A percentile compares a stretch with the other conserved stretches of the same genome.
These are phyloP conservation scores for Paracentrotus lividus DNA, from an alignment of 53 echinoderm and acorn worm species.

Conservation along the genomic window DNA sequence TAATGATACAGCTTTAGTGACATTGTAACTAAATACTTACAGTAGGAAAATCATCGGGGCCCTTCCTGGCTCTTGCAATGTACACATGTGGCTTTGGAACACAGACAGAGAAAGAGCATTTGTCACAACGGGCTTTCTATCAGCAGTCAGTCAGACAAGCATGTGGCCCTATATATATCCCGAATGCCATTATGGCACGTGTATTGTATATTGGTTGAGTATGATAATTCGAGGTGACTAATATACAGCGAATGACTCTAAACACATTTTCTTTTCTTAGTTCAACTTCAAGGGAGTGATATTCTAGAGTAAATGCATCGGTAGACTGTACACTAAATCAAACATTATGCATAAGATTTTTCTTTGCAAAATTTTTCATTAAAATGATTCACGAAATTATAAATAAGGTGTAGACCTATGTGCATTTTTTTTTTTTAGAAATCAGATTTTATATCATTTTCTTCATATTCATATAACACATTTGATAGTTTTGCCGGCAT, in stretches of 20 bases:
- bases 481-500: too few species aligned
- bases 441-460: too few species aligned
- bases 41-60: slow-evolving; percentile 53
- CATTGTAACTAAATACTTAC: slow-evolving; percentile 73
- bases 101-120: slow-evolving; percentile 44
- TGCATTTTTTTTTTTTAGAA: too few species aligned
- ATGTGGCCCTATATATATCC: slow-evolving; percentile 39
- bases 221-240: slow-evolving; percentile 50
- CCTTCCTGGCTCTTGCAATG: slow-evolving; percentile 43
- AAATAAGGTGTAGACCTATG: too few species aligned
- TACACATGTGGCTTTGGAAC: slow-evolving; percentile 55
- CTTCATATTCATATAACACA: too few species aligned
- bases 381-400: background rate
- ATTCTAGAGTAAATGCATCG: background rate
- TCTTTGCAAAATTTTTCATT: background rate
- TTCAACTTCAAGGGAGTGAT: background rate
- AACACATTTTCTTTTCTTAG: slow-evolving; percentile 2
- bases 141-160: too few species aligned
- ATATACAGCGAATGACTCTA: slow-evolving; percentile 40
- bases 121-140: slow-evolving; percentile 12
- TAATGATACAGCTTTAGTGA: slow-evolving; percentile 73
- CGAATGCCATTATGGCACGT: slow-evolving; percentile 20
- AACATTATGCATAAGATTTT: background rate
- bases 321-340: background rate
- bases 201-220: background rate